Conservation (phyloP, 37 sponge, comb jelly and placozoan genomes). For the Cliona cf. orientalis region DNA sequence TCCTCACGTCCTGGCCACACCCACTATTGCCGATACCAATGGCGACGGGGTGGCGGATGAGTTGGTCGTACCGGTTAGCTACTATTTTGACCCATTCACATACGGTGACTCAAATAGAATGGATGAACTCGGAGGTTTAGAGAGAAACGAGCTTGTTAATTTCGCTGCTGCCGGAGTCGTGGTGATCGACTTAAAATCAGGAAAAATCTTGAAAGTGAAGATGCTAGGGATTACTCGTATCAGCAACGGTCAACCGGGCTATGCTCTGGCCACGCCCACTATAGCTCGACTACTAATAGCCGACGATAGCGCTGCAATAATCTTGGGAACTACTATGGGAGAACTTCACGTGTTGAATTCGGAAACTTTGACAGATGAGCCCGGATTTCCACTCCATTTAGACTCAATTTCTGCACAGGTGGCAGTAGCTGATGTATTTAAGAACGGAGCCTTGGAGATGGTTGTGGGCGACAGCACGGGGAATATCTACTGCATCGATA, state of each 20-base stretch:
- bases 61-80: slow-evolving; percentile 70
- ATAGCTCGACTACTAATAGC: slow-evolving; percentile 26
- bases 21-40: slow-evolving; percentile 59
- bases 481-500: slow-evolving; percentile 60
- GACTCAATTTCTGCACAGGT: slow-evolving; percentile 75
- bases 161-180: slow-evolving; percentile 64
- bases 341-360: slow-evolving; percentile 54
- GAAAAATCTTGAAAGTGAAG: slow-evolving; percentile 49
- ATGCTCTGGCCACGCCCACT: slow-evolving; percentile 72
- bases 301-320: slow-evolving; percentile 19
- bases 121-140: slow-evolving; percentile 14
- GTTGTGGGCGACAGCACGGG: slow-evolving; percentile 76
- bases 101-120: slow-evolving; percentile 46
- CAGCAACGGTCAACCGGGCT: slow-evolving; percentile 58
- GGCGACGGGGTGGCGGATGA: slow-evolving; percentile 64
- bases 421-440: slow-evolving; percentile 60
- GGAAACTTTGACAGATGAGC: background rate
- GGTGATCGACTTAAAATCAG: slow-evolving; percentile 47
- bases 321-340: slow-evolving; percentile 58
- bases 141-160: slow-evolving; percentile 44
- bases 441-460: slow-evolving; percentile 46
- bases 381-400: slow-evolving; percentile 51
- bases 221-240: slow-evolving; percentile 50
- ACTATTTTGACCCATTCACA: slow-evolving; percentile 70
- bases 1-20: slow-evolving; percentile 78